Percentiles rank a stretch among this genome's conserved stretches.
These are phyloP conservation scores for Eristalis tenax DNA, from an alignment of 2,888 invertebrate genomes.

Conservation along the genomic window DNA sequence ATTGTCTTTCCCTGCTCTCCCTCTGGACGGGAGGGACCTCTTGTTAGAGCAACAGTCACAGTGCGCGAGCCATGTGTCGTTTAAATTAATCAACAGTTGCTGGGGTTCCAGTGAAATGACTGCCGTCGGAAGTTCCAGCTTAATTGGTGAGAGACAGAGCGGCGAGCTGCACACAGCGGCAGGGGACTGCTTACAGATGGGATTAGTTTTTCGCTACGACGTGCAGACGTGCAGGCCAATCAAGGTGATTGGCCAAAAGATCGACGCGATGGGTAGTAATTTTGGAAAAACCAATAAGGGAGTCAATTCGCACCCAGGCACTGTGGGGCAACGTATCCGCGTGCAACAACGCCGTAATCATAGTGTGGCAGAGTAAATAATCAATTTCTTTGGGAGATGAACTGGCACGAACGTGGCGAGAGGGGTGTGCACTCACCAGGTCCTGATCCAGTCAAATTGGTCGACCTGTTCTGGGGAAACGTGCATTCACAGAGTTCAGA, in stretches of 20 bases:
- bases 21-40: neutral
- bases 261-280: conserved; percentile 15
- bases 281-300: conserved; percentile 68
- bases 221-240: conserved; percentile 12
- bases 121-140: conserved; percentile 66
- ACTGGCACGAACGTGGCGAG: conserved; percentile 48
- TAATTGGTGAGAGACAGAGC: conserved; percentile 38
- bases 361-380: conserved; percentile 66
- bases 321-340: conserved; percentile 1
- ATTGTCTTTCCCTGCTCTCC: conserved; percentile 44
- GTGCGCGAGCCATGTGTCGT: conserved; percentile 21
- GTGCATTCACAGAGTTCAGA: conserved; percentile 39
- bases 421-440: conserved; percentile 13
- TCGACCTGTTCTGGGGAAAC: conserved; percentile 65
- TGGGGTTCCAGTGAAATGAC: conserved; percentile 12
- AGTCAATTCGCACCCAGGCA: conserved; percentile 60
- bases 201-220: neutral
- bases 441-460: conserved; percentile 69
- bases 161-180: neutral
- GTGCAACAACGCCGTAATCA: conserved; percentile 53
- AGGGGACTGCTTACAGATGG: neutral
- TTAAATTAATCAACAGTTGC: conserved; percentile 54
- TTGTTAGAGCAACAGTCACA: neutral
- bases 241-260: conserved; percentile 17
- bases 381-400: conserved; percentile 58